phyloP scores from a whole-genome alignment of 2,113 vertebrate genomes.

The Ictalurus punctatus region DNA sequence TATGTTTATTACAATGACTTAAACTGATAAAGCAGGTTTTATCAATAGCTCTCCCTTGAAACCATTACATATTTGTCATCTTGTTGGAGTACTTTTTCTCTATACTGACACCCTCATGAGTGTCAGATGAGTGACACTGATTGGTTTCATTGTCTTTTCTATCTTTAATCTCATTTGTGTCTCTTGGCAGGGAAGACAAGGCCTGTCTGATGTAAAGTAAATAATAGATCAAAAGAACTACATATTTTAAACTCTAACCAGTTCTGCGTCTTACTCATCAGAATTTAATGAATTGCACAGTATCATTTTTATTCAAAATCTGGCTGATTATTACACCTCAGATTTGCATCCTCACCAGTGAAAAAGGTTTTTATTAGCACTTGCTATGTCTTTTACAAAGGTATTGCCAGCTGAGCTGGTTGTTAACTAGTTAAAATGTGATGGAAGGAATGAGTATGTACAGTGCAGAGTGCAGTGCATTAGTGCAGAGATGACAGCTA shows the following conservation, averaged over 20 bases:
- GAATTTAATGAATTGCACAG: constrained; percentile 37
- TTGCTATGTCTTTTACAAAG: constrained; percentile 39
- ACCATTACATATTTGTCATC: constrained; percentile 36
- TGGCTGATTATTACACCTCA: constrained; percentile 18
- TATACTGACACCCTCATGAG: neutral
- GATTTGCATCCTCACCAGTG: constrained; percentile 2
- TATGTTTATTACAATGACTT: constrained; percentile 48
- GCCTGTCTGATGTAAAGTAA: constrained; percentile 29
- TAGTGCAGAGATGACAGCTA: constrained; percentile 42
- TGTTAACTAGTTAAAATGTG: constrained; percentile 46
- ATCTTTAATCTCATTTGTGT: constrained; percentile 26
- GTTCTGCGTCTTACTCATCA: constrained; percentile 12
- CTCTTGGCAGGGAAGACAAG: constrained; percentile 12
- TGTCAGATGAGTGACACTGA: constrained; percentile 29
- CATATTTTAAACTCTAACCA: constrained; percentile 3
- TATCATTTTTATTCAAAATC: constrained; percentile 23
- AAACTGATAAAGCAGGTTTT: constrained; percentile 39
- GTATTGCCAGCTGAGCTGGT: constrained; percentile 41
- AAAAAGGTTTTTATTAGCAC: constrained; percentile 40
- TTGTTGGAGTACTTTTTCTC: constrained; percentile 15
- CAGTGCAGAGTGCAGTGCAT: constrained; percentile 26
- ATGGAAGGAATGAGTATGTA: constrained; percentile 30
- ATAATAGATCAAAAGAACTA: constrained; percentile 25
- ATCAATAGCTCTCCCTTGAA: constrained; percentile 29
- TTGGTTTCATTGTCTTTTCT: constrained; percentile 37